phyloP scores from a whole-genome alignment of 2,797 vertebrate genomes.

The Chaetophractus vellerosus region DNA sequence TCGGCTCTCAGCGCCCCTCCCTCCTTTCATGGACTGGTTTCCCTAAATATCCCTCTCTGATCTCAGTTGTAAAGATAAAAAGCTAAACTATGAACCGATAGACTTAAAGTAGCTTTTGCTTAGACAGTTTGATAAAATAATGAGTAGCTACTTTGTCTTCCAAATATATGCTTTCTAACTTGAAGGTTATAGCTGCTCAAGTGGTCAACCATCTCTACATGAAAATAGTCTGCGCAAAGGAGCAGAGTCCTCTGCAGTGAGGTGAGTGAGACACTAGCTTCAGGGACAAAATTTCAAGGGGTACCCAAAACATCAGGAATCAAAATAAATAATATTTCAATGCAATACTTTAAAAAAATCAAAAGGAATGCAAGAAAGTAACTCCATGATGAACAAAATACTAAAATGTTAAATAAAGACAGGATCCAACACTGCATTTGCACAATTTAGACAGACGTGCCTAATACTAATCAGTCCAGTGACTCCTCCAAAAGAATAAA shows the following conservation, averaged over 20 bases:
- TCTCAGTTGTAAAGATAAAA: not conserved
- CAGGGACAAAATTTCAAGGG: not conserved
- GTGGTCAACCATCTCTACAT: not conserved
- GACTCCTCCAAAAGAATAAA: conserved; percentile 46
- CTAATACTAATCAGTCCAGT: not conserved
- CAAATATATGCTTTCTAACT: not conserved
- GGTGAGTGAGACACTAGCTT: not conserved
- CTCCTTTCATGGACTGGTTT: not conserved
- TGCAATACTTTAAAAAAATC: not conserved
- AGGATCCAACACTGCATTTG: not conserved
- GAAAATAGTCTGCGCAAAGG: not conserved
- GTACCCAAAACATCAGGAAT: not conserved
- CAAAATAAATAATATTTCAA: not conserved
- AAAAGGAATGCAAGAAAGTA: not conserved
- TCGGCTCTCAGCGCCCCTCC: not conserved
- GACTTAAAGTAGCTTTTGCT: not conserved
- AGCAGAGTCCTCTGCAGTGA: not conserved
- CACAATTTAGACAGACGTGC: not conserved
- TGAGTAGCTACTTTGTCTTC: not conserved
- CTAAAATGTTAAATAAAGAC: not conserved
- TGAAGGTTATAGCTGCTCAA: conserved; percentile 12
- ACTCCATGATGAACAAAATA: not conserved
- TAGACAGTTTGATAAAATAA: conserved; percentile 37
- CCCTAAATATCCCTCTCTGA: not conserved
- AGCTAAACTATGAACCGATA: not conserved